Evolutionary conservation across 2,888 invertebrate species (phyloP), one percentile per base, ranked within the genome.

Genomic region (Meghimatium bilineatum): DNA sequence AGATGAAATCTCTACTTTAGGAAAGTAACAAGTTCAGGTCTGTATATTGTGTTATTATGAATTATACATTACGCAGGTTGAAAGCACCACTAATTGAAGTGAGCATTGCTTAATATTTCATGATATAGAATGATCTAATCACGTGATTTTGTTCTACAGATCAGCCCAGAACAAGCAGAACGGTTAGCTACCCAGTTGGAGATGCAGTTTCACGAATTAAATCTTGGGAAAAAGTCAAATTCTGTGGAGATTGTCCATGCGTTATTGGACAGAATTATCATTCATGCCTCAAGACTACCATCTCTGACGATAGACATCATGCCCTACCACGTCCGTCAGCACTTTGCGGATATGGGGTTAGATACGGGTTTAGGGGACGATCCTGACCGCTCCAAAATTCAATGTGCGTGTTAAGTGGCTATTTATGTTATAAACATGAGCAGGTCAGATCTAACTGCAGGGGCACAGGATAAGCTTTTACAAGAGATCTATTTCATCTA

Each of bases 261-360:
- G 23, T 49, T 83, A 32, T 56, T 86, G 72, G 86, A 85, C 75
- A 44, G 44, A 60, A 81, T 86, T 38, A 71, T 86, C 52, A 67
- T 86, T n/a, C 76, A 83, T 32, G 86, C 85, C 12, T 83, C 85
- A 36, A 34, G 83, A 20, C 17, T 83, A n/a, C 86, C 86, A 14
- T 38, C 74, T 6, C 74, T 86, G 29, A 85, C 86, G 29, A 75
- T 71, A 29, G 74, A 85, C 82, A 85, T 86, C 71, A 77, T 72
- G 38, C 86, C 86, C 1, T 63, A 78, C 32, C 83, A 83, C 44
- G 38, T 82, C 0, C 49, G 67, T 0, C 76, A 76, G 6, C 82
- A 72, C 6, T 74, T 81, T 34, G 74, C 74, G 1, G 81, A 81
- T 2, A 34, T 72, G 34, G 74, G n/a, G 17, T 20, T 52, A 14